A percentile compares a stretch with the other conserved stretches of the same genome.
These are phyloP conservation scores for Venustoraphidia nigricollis DNA, from an alignment of 2,888 invertebrate genomes.

Conservation along the genomic window DNA sequence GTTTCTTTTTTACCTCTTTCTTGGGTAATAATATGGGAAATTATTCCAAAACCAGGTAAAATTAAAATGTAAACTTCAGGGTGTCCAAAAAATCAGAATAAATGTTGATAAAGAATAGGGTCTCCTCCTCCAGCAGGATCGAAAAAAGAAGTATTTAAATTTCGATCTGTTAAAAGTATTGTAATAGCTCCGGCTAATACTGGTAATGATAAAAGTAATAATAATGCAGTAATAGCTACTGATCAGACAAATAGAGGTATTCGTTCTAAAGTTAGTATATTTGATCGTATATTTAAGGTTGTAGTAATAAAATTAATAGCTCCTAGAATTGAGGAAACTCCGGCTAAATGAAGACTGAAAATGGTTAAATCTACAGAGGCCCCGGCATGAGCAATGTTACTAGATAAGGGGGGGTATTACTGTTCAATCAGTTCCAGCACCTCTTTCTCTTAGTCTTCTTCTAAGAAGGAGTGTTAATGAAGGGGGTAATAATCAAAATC, in stretches of 20 bases:
- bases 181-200: slow-evolving; percentile 69
- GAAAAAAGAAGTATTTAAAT: slow-evolving; percentile 69
- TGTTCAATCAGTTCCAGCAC: slow-evolving; percentile 66
- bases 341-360: slow-evolving; percentile 62
- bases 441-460: slow-evolving; percentile 49
- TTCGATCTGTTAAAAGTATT: slow-evolving; percentile 63
- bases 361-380: slow-evolving; percentile 59
- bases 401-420: slow-evolving; percentile 55
- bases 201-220: slow-evolving; percentile 53
- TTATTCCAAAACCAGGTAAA: slow-evolving; percentile 68
- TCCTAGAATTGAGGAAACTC: slow-evolving; percentile 56
- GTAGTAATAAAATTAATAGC: slow-evolving; percentile 70
- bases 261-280: slow-evolving; percentile 42
- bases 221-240: slow-evolving; percentile 45
- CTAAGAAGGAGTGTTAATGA: too few species aligned
- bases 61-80: slow-evolving; percentile 80
- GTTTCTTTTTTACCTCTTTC: slow-evolving; percentile 61
- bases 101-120: slow-evolving; percentile 65
- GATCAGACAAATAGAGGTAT: slow-evolving; percentile 61
- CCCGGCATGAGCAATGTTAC: slow-evolving; percentile 45
- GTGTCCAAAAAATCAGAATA: slow-evolving; percentile 81
- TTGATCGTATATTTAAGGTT: slow-evolving; percentile 52
- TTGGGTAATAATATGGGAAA: slow-evolving; percentile 62
- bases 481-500: too few species aligned
- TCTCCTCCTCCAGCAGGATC: slow-evolving; percentile 68